A percentile compares a stretch with the other conserved stretches of the same genome.
Conservation (phyloP, 2,888 invertebrate genomes). For the Julus scandinavius region DNA sequence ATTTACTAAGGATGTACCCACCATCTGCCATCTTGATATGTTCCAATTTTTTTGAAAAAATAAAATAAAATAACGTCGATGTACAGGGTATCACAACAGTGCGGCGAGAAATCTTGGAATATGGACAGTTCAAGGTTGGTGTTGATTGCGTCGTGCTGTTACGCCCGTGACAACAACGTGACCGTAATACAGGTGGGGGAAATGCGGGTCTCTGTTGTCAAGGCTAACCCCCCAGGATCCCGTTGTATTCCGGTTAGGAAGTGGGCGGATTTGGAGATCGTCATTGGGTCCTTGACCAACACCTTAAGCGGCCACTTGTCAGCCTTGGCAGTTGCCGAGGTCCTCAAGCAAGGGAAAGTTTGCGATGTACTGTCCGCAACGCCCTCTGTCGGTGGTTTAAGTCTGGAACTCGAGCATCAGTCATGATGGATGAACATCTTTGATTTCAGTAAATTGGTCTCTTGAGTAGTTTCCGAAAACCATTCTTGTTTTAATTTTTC, state of each 20-base stretch:
- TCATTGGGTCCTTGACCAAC: not conserved
- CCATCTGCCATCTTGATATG: not conserved
- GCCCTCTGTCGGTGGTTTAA: not conserved
- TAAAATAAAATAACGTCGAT: not conserved
- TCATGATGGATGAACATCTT: too few relatives aligned
- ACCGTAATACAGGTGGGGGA: not conserved
- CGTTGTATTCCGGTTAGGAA: not conserved
- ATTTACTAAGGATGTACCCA: not conserved
- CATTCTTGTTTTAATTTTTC: too few relatives aligned
- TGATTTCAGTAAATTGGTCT: too few relatives aligned
- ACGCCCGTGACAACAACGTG: not conserved
- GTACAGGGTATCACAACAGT: not conserved
- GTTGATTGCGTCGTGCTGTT: not conserved
- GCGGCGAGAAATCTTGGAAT: not conserved
- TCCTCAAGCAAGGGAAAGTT: not conserved
- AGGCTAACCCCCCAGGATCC: not conserved
- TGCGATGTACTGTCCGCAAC: not conserved
- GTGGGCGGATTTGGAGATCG: not conserved
- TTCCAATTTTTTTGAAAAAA: not conserved
- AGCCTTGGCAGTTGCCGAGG: not conserved
- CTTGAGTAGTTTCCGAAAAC: too few relatives aligned
- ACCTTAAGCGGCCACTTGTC: not conserved
- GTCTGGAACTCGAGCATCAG: not conserved
- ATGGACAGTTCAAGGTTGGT: not conserved
- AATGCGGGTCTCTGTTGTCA: not conserved